Conservation (phyloP, 2,797 vertebrate genomes). For the Hipposideros larvatus region DNA sequence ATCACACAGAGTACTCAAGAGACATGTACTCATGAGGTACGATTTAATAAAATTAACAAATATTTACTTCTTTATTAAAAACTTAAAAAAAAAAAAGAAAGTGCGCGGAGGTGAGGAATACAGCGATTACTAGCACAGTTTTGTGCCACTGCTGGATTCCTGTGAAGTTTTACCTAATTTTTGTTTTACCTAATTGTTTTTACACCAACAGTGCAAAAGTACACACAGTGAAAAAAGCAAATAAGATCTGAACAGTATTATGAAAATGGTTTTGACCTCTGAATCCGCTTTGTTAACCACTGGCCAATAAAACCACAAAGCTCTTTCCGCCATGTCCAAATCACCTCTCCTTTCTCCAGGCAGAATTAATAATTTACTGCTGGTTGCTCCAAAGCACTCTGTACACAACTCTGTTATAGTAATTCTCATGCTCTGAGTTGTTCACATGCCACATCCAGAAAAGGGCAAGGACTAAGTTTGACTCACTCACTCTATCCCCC, state of each 20-base stretch:
- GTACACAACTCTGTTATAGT: conserved; percentile 16
- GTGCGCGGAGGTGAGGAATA: not conserved
- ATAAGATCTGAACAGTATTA: not conserved
- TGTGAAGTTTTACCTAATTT: not conserved
- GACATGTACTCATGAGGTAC: not conserved
- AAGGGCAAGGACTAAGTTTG: conserved; percentile 60
- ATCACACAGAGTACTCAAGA: conserved; percentile 57
- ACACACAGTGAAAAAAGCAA: not conserved
- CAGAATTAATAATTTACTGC: not conserved
- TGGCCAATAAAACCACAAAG: conserved; percentile 39
- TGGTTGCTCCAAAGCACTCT: conserved; percentile 50
- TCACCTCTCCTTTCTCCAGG: not conserved
- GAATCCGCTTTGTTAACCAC: not conserved
- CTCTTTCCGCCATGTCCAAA: not conserved
- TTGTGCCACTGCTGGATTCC: not conserved
- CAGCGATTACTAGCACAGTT: not conserved
- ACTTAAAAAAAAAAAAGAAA: not conserved
- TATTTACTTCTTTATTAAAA: conserved; percentile 9
- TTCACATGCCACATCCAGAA: conserved; percentile 61
- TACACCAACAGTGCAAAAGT: not conserved
- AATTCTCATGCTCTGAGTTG: conserved; percentile 53
- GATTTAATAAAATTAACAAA: conserved; percentile 33
- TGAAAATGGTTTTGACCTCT: not conserved
- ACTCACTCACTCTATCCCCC: conserved; percentile 49
- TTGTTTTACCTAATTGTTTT: conserved; percentile 12